These are phyloP conservation scores for Isoperla grammatica DNA, from an alignment of 2,888 invertebrate genomes.

Conservation along the genomic window DNA sequence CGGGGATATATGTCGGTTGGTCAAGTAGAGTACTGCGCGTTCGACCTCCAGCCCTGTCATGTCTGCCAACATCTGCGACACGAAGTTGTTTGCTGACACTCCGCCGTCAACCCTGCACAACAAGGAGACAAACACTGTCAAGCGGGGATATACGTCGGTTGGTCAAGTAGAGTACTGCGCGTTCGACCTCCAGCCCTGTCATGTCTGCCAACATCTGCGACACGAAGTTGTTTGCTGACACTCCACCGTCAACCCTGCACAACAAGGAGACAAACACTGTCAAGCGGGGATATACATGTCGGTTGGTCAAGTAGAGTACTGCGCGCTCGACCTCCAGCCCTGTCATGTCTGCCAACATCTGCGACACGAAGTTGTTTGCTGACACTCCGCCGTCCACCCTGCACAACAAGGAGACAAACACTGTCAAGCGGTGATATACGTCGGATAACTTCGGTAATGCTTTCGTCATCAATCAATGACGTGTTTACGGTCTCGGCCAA, in stretches of 20 bases:
- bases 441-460: no score
- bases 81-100: conserved; percentile 90
- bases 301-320: no score
- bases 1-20: no score
- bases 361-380: conserved; percentile 85
- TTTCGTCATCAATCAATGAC: no score
- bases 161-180: no score
- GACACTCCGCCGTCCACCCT: conserved; percentile 95
- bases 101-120: conserved; percentile 80
- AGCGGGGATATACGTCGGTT: no score
- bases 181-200: conserved; percentile 66
- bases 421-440: no score
- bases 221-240: conserved; percentile 88
- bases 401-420: background rate
- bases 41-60: conserved; percentile 70
- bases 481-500: no score
- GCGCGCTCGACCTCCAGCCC: conserved; percentile 70
- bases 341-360: conserved; percentile 78
- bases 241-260: conserved; percentile 85
- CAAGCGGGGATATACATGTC: no score
- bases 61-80: conserved; percentile 83
- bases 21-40: no score
- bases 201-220: conserved; percentile 83
- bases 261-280: conserved; percentile 1
- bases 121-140: no score